Conservation (phyloP, 1,140 invertebrate genomes). For the Musca domestica region DNA sequence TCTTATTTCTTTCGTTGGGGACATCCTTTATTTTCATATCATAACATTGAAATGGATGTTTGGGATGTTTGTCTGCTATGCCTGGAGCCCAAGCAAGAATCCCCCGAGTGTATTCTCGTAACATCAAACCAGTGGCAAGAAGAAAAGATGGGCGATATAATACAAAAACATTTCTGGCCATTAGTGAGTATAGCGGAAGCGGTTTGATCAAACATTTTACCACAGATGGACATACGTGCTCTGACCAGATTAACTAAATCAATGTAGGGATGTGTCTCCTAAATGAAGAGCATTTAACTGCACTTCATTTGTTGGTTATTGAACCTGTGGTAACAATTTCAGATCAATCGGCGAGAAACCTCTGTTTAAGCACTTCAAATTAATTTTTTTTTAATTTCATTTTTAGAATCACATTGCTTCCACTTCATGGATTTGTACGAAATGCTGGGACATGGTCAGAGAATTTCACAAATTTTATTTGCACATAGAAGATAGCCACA, state of each 20-base stretch:
- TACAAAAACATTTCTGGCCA: slow-evolving; percentile 6
- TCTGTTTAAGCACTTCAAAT: too few species aligned
- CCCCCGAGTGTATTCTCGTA: background rate
- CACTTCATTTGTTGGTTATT: too few species aligned
- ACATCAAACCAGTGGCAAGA: background rate
- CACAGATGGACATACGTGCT: too few species aligned
- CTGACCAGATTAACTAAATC: too few species aligned
- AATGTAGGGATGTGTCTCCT: too few species aligned
- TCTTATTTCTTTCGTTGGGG: background rate
- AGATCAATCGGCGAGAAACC: too few species aligned
- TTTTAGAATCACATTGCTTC: background rate
- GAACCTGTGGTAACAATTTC: too few species aligned
- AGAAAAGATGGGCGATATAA: background rate
- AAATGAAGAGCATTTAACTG: too few species aligned
- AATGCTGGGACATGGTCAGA: background rate
- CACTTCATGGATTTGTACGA: background rate
- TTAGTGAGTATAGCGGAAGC: background rate
- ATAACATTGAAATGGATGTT: background rate
- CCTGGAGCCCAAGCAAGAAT: background rate
- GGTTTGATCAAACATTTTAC: background rate
- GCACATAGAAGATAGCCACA: background rate
- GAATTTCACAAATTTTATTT: background rate
- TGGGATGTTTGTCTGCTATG: background rate
- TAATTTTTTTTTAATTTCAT: background rate
- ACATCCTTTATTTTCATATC: background rate